phyloP scores from a whole-genome alignment of 1,140 invertebrate genomes.

The Aphaenogaster floridana region DNA sequence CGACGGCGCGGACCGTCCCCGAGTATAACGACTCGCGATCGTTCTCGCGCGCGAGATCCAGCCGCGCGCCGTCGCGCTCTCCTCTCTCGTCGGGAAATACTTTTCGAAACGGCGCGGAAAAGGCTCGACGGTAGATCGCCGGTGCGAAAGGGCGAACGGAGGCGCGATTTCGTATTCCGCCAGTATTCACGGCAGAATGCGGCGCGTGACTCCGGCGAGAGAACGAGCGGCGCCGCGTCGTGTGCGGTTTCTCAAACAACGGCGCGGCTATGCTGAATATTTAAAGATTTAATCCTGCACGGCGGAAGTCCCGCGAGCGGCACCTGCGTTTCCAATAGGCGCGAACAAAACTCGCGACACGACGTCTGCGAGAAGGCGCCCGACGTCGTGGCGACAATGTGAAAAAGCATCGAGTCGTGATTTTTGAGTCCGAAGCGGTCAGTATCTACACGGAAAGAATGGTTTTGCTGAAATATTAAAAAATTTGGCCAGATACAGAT shows the following conservation, averaged over 20 bases:
- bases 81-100: conserved; percentile 46
- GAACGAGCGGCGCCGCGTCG: conserved; percentile 20
- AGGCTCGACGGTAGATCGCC: neutral
- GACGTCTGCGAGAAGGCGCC: neutral
- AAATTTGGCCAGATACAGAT: too few relatives aligned
- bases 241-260: conserved; percentile 44
- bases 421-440: neutral
- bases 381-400: neutral
- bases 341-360: neutral
- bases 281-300: conserved; percentile 65
- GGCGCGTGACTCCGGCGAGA: conserved; percentile 59
- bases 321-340: conserved; percentile 51
- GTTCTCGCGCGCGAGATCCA: conserved; percentile 27
- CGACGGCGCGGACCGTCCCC: conserved; percentile 20
- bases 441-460: neutral
- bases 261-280: conserved; percentile 46
- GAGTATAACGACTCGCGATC: conserved; percentile 46
- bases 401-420: neutral
- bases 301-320: conserved; percentile 28
- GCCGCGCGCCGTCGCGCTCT: neutral
- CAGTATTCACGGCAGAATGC: conserved; percentile 56
- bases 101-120: conserved; percentile 49
- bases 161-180: conserved; percentile 66
- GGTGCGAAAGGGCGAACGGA: conserved; percentile 19
- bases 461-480: too few relatives aligned